phyloP scores from a whole-genome alignment of 2,797 vertebrate genomes.

The Hylomyscus alleni region DNA sequence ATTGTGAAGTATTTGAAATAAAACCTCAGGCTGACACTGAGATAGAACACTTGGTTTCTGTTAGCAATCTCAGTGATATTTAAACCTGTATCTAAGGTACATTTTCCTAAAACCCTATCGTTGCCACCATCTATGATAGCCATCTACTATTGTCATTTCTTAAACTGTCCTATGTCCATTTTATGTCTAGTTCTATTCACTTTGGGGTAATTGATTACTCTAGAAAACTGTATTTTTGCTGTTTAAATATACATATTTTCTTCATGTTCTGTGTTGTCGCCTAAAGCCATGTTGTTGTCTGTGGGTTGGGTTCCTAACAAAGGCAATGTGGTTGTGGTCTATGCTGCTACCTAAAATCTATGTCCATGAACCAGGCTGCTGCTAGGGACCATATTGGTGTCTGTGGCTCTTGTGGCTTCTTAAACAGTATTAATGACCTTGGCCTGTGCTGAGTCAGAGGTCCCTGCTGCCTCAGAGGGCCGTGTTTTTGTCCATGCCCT shows the following conservation, averaged over 20 bases:
- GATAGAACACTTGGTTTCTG: neutral
- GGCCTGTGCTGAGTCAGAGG: neutral
- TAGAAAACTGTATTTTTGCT: neutral
- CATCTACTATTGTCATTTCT: constrained; percentile 9
- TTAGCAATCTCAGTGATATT: constrained; percentile 12
- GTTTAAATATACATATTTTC: constrained; percentile 49
- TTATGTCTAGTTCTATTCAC: constrained; percentile 6
- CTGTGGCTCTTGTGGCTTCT: neutral
- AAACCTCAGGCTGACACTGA: neutral
- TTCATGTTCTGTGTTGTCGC: neutral
- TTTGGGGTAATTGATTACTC: neutral
- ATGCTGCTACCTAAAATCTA: neutral
- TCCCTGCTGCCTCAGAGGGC: neutral
- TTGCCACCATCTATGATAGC: neutral
- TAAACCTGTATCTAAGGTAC: constrained; percentile 8
- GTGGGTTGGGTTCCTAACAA: neutral
- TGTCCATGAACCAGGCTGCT: neutral
- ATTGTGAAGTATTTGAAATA: constrained; percentile 2
- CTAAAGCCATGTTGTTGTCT: neutral
- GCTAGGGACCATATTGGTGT: neutral
- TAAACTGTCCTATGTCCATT: constrained; percentile 17
- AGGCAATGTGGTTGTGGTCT: neutral
- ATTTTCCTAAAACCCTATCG: constrained; percentile 25
- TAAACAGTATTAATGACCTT: neutral
- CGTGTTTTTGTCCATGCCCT: neutral